Conservation (phyloP, 2,888 invertebrate genomes). For the Neoscelio sp. region DNA sequence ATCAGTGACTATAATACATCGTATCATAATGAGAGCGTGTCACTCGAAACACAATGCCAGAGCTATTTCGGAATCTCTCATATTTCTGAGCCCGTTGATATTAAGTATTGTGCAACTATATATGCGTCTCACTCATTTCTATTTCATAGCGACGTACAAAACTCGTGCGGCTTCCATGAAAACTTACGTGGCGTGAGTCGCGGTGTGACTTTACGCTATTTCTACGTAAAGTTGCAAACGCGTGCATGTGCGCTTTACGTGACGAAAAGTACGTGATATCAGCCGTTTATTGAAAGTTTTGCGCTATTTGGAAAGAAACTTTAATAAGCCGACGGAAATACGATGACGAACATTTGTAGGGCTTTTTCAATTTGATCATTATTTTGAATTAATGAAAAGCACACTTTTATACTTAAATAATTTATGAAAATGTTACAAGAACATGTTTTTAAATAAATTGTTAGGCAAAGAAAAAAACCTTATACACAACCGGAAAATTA, state of each 20-base stretch:
- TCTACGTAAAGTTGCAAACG: constrained; percentile 27
- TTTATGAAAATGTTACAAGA: no score
- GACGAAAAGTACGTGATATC: constrained; percentile 11
- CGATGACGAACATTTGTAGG: no score
- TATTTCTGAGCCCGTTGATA: constrained; percentile 63
- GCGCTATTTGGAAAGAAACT: not conserved
- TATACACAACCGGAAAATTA: no score
- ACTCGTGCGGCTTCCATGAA: constrained; percentile 69
- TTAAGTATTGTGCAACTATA: constrained; percentile 60
- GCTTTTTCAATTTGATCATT: no score
- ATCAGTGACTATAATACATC: constrained; percentile 36
- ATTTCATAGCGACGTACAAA: constrained; percentile 65
- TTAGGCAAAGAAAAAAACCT: no score
- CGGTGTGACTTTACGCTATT: constrained; percentile 50
- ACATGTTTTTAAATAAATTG: no score
- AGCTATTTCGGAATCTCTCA: constrained; percentile 61
- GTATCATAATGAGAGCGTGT: constrained; percentile 60
- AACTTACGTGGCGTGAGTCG: constrained; percentile 67
- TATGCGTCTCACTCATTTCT: constrained; percentile 55
- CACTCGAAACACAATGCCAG: constrained; percentile 56
- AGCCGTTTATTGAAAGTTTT: constrained; percentile 8
- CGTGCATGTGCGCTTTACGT: constrained; percentile 31
- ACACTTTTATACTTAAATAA: no score
- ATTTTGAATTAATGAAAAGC: no score
- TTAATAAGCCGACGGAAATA: no score